These are phyloP conservation scores for Eumerus sabulonum DNA, from an alignment of 2,888 invertebrate species.

Conservation along the genomic window DNA sequence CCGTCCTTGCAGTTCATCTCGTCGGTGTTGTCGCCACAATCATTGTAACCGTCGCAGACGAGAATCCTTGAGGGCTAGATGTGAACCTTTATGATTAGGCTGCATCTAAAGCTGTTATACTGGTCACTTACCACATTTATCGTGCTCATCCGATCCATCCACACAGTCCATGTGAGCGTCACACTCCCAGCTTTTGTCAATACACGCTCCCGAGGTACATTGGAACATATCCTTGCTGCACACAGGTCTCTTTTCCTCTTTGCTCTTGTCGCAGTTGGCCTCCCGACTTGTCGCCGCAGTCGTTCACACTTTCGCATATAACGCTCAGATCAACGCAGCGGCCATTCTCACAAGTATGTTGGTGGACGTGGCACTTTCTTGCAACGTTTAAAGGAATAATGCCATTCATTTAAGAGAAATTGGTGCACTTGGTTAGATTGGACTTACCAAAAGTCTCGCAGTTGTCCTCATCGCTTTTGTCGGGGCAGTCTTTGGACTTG, in stretches of 20 bases:
- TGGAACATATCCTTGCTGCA: conserved; percentile 81
- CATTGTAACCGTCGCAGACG: conserved; percentile 81
- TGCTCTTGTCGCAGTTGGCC: conserved; percentile 75
- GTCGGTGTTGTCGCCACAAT: conserved; percentile 82
- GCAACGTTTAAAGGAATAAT: conserved; percentile 69
- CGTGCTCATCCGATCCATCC: conserved; percentile 87
- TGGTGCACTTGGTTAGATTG: not conserved
- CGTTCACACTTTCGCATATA: conserved; percentile 80
- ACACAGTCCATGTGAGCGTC: conserved; percentile 87
- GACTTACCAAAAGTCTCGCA: conserved; percentile 78
- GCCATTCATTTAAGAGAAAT: too few species aligned
- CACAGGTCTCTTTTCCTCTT: conserved; percentile 54
- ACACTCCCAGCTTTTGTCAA: conserved; percentile 84
- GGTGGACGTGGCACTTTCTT: conserved; percentile 78
- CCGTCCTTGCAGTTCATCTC: conserved; percentile 79
- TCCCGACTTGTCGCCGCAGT: conserved; percentile 83
- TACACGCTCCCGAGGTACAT: conserved; percentile 85
- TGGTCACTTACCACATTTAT: conserved; percentile 79
- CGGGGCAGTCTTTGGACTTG: conserved; percentile 80
- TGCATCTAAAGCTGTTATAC: too few species aligned
- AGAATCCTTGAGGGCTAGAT: too few species aligned
- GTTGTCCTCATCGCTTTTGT: conserved; percentile 81
- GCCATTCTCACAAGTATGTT: conserved; percentile 80
- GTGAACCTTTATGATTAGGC: too few species aligned
- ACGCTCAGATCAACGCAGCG: conserved; percentile 79